A percentile compares a stretch with the other conserved stretches of the same genome.
Evolutionary conservation across 2,113 vertebrate species (phyloP).

Genomic region (zebrafish (Danio rerio)): DNA sequence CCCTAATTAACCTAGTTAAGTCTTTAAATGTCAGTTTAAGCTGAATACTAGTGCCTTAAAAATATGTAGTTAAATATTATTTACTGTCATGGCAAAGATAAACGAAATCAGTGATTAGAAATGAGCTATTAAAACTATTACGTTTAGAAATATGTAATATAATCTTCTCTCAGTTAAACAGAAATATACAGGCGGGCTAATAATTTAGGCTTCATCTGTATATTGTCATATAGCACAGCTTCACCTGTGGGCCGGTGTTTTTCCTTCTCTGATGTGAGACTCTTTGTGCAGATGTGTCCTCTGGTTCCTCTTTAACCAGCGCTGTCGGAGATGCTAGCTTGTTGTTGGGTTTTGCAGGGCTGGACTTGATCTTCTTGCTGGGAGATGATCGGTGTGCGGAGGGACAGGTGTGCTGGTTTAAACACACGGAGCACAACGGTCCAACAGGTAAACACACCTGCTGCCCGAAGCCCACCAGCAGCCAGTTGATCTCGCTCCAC

Average conservation of each 20-base stretch:
- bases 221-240: too few relatives aligned
- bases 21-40: too few relatives aligned
- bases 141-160: too few relatives aligned
- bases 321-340: conserved; percentile 54
- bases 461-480: conserved; percentile 96
- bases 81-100: too few relatives aligned
- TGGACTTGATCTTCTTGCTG: conserved; percentile 63
- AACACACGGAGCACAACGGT: conserved; percentile 86
- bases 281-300: neutral
- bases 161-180: too few relatives aligned
- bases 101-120: too few relatives aligned
- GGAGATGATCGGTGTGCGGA: conserved; percentile 76
- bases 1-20: too few relatives aligned
- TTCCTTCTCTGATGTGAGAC: conserved; percentile 23
- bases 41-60: too few relatives aligned
- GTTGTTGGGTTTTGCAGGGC: conserved; percentile 12
- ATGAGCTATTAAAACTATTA: too few relatives aligned
- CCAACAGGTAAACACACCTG: conserved; percentile 88
- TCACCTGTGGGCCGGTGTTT: conserved; percentile 16
- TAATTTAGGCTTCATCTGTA: too few relatives aligned
- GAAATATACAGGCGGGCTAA: too few relatives aligned
- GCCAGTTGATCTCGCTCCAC: conserved; percentile 93
- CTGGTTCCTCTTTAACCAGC: conserved; percentile 52
- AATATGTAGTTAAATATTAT: too few relatives aligned
- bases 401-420: conserved; percentile 87